These are phyloP conservation scores for Sebastes reedi DNA, from an alignment of 2,797 vertebrate genomes.

Conservation along the genomic window DNA sequence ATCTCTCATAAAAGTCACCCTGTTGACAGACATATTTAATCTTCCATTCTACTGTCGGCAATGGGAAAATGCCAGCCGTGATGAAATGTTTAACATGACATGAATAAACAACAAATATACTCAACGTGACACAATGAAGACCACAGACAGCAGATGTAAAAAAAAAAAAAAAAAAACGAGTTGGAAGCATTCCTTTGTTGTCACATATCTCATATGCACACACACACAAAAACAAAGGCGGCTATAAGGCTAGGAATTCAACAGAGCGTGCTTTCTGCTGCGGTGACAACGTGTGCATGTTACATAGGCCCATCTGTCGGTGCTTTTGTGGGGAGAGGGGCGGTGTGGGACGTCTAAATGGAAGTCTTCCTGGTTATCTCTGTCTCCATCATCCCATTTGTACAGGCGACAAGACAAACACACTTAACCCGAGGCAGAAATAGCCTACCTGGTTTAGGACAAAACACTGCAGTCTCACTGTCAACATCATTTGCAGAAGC, in stretches of 20 bases:
- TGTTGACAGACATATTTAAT: conserved; percentile 28
- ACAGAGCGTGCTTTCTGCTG: conserved; percentile 49
- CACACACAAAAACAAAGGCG: conserved; percentile 18
- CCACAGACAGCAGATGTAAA: conserved; percentile 30
- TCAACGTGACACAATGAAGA: conserved; percentile 2
- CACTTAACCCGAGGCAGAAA: not conserved
- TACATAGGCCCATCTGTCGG: conserved; percentile 44
- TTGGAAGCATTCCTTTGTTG: conserved; percentile 40
- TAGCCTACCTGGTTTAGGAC: conserved; percentile 7
- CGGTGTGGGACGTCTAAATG: not conserved
- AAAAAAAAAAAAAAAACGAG: conserved; percentile 14
- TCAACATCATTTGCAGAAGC: conserved; percentile 27
- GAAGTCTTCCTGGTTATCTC: conserved; percentile 23
- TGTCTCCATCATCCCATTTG: not conserved
- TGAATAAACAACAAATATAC: conserved; percentile 22
- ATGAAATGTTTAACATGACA: conserved; percentile 34
- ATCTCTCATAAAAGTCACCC: conserved; percentile 14
- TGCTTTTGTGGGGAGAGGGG: conserved; percentile 5
- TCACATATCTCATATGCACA: conserved; percentile 25
- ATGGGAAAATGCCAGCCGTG: conserved; percentile 2
- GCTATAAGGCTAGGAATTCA: conserved; percentile 43
- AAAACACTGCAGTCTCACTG: not conserved
- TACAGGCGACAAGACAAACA: not conserved
- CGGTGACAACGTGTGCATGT: conserved; percentile 27
- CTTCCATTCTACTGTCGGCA: conserved; percentile 11